Conservation (phyloP, 2,888 invertebrate genomes). For the Cremastinae sp. region DNA sequence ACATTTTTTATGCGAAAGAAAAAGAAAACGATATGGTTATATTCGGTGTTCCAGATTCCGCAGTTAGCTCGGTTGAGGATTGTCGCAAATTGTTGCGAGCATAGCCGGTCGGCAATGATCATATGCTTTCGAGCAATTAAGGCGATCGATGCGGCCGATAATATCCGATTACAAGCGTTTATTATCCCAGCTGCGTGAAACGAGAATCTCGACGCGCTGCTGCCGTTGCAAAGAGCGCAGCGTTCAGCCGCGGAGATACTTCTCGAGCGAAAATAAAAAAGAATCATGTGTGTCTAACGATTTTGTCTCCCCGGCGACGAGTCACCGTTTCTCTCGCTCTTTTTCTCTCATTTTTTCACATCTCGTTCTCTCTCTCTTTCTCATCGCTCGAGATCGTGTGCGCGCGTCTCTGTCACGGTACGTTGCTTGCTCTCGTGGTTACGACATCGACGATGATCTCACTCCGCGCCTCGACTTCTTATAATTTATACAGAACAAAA, state of each 20-base stretch:
- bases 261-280: conserved; percentile 20
- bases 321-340: neutral
- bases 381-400: neutral
- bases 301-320: conserved; percentile 15
- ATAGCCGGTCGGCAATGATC: conserved; percentile 4
- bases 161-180: conserved; percentile 59
- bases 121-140: conserved; percentile 45
- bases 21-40: no score
- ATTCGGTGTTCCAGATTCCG: no score
- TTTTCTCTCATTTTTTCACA: neutral
- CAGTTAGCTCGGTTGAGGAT: no score
- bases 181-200: conserved; percentile 30
- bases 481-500: conserved; percentile 48
- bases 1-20: no score
- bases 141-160: conserved; percentile 58
- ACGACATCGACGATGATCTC: conserved; percentile 71
- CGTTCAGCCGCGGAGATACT: neutral
- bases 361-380: conserved; percentile 15
- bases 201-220: conserved; percentile 12
- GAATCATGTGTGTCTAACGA: conserved; percentile 33
- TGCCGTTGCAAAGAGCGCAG: neutral
- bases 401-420: conserved; percentile 67
- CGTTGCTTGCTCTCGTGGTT: conserved; percentile 65
- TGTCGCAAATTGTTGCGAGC: no score
- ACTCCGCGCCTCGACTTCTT: conserved; percentile 52